Evolutionary conservation across 2,888 invertebrate genomes (phyloP).

Genomic region (Lissonota sp.): DNA sequence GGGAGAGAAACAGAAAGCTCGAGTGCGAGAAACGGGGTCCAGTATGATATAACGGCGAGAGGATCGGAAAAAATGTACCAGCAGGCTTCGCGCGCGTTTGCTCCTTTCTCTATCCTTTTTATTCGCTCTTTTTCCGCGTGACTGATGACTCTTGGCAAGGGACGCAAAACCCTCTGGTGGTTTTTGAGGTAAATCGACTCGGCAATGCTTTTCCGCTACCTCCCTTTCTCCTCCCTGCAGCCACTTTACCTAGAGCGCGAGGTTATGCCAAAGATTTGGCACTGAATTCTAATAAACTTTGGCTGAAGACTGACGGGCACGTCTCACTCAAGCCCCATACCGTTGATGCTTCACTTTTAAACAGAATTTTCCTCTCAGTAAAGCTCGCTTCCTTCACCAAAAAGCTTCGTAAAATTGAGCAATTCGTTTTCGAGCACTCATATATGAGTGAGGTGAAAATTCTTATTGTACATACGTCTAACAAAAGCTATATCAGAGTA

Average conservation of each 20-base stretch:
- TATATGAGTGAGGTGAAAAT: no score
- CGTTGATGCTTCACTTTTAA: conserved; percentile 7
- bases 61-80: conserved; percentile 42
- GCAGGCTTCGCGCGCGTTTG: conserved; percentile 61
- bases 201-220: conserved; percentile 28
- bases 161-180: conserved; percentile 41
- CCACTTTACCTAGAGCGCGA: conserved; percentile 34
- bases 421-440: no score
- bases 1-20: conserved; percentile 24
- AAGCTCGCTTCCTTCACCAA: background rate
- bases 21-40: conserved; percentile 45
- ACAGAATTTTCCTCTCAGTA: conserved; percentile 23
- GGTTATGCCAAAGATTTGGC: conserved; percentile 51
- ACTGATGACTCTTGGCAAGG: conserved; percentile 62
- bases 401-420: no score
- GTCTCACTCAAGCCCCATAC: background rate
- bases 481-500: no score
- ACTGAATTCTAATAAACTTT: conserved; percentile 55
- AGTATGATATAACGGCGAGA: conserved; percentile 15
- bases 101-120: conserved; percentile 52
- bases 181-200: conserved; percentile 52
- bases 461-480: no score
- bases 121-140: conserved; percentile 51
- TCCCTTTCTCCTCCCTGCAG: conserved; percentile 17
- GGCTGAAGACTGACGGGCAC: conserved; percentile 5